A percentile compares a stretch with the other conserved stretches of the same genome.
phyloP scores from a whole-genome alignment of 2,888 invertebrate species.

The Pilophorus perplexus region DNA sequence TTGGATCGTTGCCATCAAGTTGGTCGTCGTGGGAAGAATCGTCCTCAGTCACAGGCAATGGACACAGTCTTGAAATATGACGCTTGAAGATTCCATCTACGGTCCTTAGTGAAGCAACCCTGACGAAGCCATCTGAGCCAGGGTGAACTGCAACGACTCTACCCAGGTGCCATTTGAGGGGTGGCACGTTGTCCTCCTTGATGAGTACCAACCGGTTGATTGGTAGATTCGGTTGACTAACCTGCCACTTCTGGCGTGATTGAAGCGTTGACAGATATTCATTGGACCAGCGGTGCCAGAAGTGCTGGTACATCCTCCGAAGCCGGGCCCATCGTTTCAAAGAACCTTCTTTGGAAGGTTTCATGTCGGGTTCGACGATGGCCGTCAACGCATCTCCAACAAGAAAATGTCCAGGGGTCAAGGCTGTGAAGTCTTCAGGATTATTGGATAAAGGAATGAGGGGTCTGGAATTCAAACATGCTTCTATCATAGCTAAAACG shows the following conservation, averaged over 20 bases:
- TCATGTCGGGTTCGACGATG: slow-evolving; percentile 3
- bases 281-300: background rate
- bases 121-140: background rate
- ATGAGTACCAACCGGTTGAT: slow-evolving; percentile 18
- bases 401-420: slow-evolving; percentile 50
- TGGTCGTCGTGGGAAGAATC: too few relatives aligned
- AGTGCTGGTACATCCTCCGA: background rate
- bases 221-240: background rate
- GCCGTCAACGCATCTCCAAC: slow-evolving; percentile 42
- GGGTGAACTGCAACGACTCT: background rate
- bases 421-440: slow-evolving; percentile 42
- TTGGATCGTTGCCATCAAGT: too few relatives aligned
- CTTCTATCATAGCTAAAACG: slow-evolving; percentile 46
- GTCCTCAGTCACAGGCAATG: too few relatives aligned
- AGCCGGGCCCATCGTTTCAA: background rate
- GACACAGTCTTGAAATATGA: too few relatives aligned
- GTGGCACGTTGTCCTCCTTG: background rate
- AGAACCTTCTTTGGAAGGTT: background rate
- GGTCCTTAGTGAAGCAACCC: background rate
- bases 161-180: background rate
- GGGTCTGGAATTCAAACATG: slow-evolving; percentile 48
- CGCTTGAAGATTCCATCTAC: too few relatives aligned
- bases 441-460: slow-evolving; percentile 46
- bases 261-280: background rate
- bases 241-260: background rate